Conservation (phyloP, 2,888 invertebrate species). For the Meghimatium bilineatum region DNA sequence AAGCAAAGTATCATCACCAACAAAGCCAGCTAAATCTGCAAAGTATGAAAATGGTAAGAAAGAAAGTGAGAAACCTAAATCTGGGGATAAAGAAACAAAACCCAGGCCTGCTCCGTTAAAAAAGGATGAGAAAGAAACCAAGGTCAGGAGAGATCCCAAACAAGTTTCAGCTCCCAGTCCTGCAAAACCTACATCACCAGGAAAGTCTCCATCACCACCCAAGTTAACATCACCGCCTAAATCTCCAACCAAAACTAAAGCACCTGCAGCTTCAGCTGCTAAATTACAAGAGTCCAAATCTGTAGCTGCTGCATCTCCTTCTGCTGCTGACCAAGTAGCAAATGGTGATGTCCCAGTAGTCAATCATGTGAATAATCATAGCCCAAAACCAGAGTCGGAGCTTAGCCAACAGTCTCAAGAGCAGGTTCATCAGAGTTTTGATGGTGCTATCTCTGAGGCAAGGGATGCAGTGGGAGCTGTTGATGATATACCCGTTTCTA, state of each 20-base stretch:
- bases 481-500: constrained; percentile 35
- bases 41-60: constrained; percentile 65
- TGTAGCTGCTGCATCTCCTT: background rate
- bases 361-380: constrained; percentile 33
- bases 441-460: constrained; percentile 3
- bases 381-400: constrained; percentile 44
- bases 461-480: constrained; percentile 19
- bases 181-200: constrained; percentile 52
- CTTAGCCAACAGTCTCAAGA: constrained; percentile 13
- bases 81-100: constrained; percentile 56
- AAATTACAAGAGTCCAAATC: background rate
- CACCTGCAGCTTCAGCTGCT: constrained; percentile 29
- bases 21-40: constrained; percentile 50
- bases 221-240: constrained; percentile 53
- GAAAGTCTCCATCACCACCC: constrained; percentile 29
- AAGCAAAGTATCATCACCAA: constrained; percentile 44
- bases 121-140: constrained; percentile 45
- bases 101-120: constrained; percentile 33
- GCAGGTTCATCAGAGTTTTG: constrained; percentile 1
- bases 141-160: constrained; percentile 10
- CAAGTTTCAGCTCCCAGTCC: constrained; percentile 40
- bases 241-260: constrained; percentile 50
- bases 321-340: constrained; percentile 47
- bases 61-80: constrained; percentile 53
- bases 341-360: constrained; percentile 50